These are phyloP conservation scores for Dipodomys spectabilis DNA, from an alignment of 2,113 vertebrate genomes.

Conservation along the genomic window DNA sequence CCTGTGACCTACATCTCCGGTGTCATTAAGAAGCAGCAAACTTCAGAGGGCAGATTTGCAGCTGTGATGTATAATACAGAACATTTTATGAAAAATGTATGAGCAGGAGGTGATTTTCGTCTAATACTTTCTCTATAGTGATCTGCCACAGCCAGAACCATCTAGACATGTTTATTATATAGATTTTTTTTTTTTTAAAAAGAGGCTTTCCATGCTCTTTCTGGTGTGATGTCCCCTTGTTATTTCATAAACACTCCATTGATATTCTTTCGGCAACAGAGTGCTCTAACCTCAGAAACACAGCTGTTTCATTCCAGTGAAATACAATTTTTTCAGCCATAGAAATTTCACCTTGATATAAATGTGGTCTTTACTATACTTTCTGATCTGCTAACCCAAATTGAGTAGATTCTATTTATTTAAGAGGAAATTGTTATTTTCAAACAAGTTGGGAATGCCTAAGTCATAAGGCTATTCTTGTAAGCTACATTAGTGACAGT, in stretches of 20 bases:
- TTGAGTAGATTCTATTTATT: slow-evolving; percentile 20
- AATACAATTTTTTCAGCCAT: slow-evolving; percentile 46
- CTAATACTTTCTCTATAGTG: slow-evolving; percentile 71
- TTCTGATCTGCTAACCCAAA: neutral
- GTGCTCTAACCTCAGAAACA: slow-evolving; percentile 54
- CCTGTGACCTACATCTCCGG: slow-evolving; percentile 70
- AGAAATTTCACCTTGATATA: slow-evolving; percentile 23
- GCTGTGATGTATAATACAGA: slow-evolving; percentile 78
- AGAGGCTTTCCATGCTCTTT: slow-evolving; percentile 65
- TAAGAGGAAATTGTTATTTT: neutral
- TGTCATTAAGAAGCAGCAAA: slow-evolving; percentile 78
- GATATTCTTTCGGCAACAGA: slow-evolving; percentile 69
- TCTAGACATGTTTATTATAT: slow-evolving; percentile 71
- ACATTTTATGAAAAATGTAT: slow-evolving; percentile 74
- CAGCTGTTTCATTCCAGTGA: slow-evolving; percentile 42
- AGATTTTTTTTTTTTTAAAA: slow-evolving; percentile 43
- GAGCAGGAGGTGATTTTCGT: slow-evolving; percentile 54
- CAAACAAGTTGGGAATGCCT: neutral
- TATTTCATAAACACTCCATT: slow-evolving; percentile 58
- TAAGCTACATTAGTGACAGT: neutral
- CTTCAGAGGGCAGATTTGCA: slow-evolving; percentile 79
- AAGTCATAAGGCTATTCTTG: neutral
- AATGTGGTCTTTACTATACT: neutral
- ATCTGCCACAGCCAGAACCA: slow-evolving; percentile 73
- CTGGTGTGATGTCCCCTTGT: slow-evolving; percentile 56